A percentile compares a stretch with the other conserved stretches of the same genome.
These are phyloP conservation scores for Ifrita kowaldi DNA, from an alignment of 2,113 vertebrate genomes.

Conservation along the genomic window DNA sequence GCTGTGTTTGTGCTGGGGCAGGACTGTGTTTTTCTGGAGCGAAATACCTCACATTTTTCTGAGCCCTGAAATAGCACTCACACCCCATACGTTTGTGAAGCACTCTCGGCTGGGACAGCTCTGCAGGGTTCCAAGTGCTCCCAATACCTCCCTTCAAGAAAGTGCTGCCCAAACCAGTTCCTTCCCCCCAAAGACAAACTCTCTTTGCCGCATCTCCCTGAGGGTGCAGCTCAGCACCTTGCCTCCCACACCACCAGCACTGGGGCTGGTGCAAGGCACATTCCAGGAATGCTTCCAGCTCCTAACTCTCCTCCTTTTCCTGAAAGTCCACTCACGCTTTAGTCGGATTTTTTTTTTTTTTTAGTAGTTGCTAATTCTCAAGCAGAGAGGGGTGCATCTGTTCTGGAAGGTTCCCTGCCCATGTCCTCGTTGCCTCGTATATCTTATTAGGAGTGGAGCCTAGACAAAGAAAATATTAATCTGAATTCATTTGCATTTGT, in stretches of 20 bases:
- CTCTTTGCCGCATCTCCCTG: background rate
- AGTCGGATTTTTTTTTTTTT: background rate
- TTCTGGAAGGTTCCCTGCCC: background rate
- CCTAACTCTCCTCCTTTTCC: background rate
- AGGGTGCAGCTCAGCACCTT: background rate
- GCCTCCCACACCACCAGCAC: rapidly evolving
- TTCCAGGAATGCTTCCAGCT: background rate
- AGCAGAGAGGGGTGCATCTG: background rate
- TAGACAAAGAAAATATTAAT: background rate
- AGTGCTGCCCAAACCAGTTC: background rate
- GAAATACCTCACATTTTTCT: background rate
- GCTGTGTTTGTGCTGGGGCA: background rate
- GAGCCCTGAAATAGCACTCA: background rate
- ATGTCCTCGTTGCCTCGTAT: rapidly evolving
- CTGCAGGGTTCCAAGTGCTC: background rate
- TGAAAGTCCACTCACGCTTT: background rate
- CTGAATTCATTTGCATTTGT: background rate
- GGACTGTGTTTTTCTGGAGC: background rate
- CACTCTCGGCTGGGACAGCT: rapidly evolving
- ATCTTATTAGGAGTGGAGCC: background rate
- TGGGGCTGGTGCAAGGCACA: background rate
- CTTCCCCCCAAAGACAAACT: background rate
- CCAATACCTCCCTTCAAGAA: background rate
- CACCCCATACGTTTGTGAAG: background rate
- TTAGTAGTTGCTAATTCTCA: background rate